phyloP scores from a whole-genome alignment of 2,888 invertebrate genomes.

The Brachynemurus nebulosus region DNA sequence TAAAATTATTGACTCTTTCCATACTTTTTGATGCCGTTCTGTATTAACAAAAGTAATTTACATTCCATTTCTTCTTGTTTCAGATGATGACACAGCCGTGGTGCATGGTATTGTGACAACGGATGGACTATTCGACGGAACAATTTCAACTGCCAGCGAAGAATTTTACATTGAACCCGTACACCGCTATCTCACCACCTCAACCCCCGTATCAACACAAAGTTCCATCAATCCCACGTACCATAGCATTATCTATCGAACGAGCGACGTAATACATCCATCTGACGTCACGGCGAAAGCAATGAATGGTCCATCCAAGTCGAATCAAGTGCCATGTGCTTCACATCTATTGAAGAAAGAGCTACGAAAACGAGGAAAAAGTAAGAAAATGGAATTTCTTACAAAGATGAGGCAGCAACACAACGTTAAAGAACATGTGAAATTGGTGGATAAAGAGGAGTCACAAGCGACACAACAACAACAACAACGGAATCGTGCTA shows the following conservation, averaged over 20 bases:
- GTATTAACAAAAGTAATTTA: too few relatives aligned
- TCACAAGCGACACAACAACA: too few relatives aligned
- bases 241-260: constrained; percentile 75
- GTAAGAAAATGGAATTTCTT: too few relatives aligned
- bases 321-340: not conserved
- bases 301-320: too few relatives aligned
- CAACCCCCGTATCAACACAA: constrained; percentile 33
- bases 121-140: constrained; percentile 82
- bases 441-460: too few relatives aligned
- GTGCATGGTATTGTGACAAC: constrained; percentile 77
- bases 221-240: constrained; percentile 38
- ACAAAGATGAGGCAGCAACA: too few relatives aligned
- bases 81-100: constrained; percentile 69
- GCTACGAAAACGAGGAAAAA: not conserved
- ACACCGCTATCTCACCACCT: constrained; percentile 43
- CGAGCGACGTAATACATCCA: constrained; percentile 56
- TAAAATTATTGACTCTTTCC: too few relatives aligned
- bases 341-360: not conserved
- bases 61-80: too few relatives aligned
- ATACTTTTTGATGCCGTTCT: too few relatives aligned
- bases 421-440: too few relatives aligned
- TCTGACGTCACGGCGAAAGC: constrained; percentile 18
- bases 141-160: constrained; percentile 60
- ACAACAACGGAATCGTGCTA: too few relatives aligned
- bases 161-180: constrained; percentile 78